These are phyloP conservation scores for Nipponia nippon DNA, from an alignment of 2,113 vertebrate genomes.

Conservation along the genomic window DNA sequence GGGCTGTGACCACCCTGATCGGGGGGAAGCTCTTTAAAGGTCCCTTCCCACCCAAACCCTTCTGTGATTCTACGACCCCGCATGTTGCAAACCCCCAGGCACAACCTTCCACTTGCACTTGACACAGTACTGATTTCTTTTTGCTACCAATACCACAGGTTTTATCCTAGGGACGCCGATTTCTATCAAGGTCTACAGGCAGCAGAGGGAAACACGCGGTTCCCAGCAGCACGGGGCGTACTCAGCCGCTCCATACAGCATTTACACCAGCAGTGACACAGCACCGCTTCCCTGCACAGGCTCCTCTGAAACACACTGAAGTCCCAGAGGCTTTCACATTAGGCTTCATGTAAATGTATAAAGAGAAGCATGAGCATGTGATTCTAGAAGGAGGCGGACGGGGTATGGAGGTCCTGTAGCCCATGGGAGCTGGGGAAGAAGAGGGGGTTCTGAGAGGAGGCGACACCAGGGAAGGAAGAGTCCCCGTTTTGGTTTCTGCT, in stretches of 20 bases:
- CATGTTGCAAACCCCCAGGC: not conserved
- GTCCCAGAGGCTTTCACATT: not conserved
- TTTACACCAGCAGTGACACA: not conserved
- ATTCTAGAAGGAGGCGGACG: not conserved
- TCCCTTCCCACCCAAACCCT: not conserved
- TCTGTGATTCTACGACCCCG: not conserved
- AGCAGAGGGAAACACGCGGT: not conserved
- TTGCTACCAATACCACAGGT: not conserved
- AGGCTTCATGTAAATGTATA: too few relatives aligned
- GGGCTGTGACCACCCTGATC: not conserved
- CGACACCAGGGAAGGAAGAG: too few relatives aligned
- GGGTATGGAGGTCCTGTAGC: not conserved
- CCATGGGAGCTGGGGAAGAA: not conserved
- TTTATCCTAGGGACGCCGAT: not conserved
- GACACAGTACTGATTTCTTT: not conserved
- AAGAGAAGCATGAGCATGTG: not conserved
- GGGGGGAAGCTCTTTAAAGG: not conserved
- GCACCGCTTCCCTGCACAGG: not conserved
- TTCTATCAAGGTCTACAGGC: not conserved
- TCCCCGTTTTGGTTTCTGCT: too few relatives aligned
- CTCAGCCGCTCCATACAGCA: not conserved
- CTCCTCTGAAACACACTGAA: not conserved
- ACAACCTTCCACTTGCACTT: not conserved
- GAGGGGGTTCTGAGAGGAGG: not conserved
- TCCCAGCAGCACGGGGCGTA: not conserved